Conservation (phyloP, 2,113 vertebrate species). For the Ariopsis seemanni region DNA sequence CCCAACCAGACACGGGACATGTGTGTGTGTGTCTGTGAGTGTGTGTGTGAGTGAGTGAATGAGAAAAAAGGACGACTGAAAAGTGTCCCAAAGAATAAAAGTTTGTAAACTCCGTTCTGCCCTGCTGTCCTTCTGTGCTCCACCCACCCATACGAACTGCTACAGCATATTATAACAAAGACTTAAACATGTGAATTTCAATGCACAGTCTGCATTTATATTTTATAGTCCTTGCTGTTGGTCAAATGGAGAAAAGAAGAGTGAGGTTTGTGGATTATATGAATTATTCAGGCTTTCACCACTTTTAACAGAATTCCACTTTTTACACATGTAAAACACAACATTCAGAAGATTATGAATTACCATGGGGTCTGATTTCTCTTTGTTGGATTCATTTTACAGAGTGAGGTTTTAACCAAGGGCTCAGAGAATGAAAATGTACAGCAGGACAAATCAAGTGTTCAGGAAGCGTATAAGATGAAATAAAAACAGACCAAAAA, state of each 20-base stretch:
- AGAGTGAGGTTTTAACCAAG: neutral
- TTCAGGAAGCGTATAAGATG: neutral
- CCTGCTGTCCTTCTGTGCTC: no score
- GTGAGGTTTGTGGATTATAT: neutral
- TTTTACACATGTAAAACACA: constrained; percentile 14
- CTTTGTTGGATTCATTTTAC: constrained; percentile 7
- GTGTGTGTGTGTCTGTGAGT: no score
- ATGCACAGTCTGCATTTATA: neutral
- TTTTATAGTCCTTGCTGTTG: neutral
- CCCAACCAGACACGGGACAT: no score
- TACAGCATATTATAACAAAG: neutral
- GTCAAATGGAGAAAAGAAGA: neutral
- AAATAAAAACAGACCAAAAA: neutral
- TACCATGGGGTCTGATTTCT: constrained; percentile 16
- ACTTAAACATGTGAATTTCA: neutral
- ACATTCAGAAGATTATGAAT: constrained; percentile 24
- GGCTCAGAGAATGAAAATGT: neutral
- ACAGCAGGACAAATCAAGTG: neutral
- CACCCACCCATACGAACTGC: no score
- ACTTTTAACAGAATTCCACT: neutral
- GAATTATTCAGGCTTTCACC: neutral
- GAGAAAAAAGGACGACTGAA: no score
- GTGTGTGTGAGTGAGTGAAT: no score
- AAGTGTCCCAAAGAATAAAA: no score
- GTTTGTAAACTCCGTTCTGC: no score